A percentile compares a stretch with the other conserved stretches of the same genome.
Evolutionary conservation across 1,140 invertebrate genomes (phyloP).

Genomic region (Ericerus pela): DNA sequence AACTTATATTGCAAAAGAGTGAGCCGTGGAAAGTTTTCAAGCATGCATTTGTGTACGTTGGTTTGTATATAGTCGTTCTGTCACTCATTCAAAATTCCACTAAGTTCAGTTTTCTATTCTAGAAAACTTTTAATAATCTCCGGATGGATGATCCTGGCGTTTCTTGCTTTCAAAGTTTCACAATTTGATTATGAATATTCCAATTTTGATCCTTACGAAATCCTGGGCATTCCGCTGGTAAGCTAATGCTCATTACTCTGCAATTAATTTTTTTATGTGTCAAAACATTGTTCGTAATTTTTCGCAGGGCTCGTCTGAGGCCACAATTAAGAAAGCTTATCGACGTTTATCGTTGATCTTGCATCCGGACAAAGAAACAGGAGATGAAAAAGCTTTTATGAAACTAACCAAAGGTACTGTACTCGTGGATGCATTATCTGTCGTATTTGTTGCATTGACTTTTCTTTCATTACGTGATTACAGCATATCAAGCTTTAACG

Average conservation of each 20-base stretch:
- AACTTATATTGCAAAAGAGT: constrained; percentile 56
- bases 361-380: constrained; percentile 96
- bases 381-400: constrained; percentile 94
- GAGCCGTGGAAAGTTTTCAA: constrained; percentile 78
- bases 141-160: constrained; percentile 76
- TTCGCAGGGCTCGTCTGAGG: constrained; percentile 59
- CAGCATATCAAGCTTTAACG: constrained; percentile 64
- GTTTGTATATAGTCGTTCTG: neutral
- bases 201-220: constrained; percentile 97
- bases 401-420: constrained; percentile 86
- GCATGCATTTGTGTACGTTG: constrained; percentile 37
- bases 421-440: neutral
- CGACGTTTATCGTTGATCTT: constrained; percentile 79
- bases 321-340: constrained; percentile 91
- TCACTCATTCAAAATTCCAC: neutral
- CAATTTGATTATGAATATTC: constrained; percentile 96
- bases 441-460: constrained; percentile 7
- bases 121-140: constrained; percentile 55
- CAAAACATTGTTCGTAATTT: too few relatives aligned
- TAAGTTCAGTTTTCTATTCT: constrained; percentile 23
- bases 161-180: constrained; percentile 88
- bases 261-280: too few relatives aligned
- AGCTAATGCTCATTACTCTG: constrained; percentile 27
- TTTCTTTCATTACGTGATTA: constrained; percentile 21
- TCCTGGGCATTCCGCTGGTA: constrained; percentile 73